These are phyloP conservation scores for Phyllostomus discolor DNA, from an alignment of 2,113 vertebrate genomes.

Conservation along the genomic window DNA sequence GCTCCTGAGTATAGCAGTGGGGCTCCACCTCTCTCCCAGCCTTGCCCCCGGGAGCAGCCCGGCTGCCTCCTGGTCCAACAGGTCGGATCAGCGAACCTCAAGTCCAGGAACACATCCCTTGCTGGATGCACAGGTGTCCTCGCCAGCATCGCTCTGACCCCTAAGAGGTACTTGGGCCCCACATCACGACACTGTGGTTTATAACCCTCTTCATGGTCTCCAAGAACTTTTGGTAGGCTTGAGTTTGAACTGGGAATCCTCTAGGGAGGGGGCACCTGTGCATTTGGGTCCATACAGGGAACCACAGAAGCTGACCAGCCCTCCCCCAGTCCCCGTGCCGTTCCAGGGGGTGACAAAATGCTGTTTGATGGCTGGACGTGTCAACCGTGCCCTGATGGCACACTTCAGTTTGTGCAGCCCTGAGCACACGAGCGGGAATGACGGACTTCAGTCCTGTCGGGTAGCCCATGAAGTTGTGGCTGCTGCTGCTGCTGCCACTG, in stretches of 20 bases:
- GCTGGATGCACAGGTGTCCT: background rate
- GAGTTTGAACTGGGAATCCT: background rate
- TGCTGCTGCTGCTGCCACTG: background rate
- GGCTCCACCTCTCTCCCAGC: background rate
- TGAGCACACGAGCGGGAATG: background rate
- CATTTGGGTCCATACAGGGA: background rate
- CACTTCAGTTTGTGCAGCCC: background rate
- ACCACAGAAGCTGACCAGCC: background rate
- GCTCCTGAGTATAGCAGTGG: background rate
- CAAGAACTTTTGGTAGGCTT: background rate
- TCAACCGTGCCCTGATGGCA: too few relatives aligned
- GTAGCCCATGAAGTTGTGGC: accelerated
- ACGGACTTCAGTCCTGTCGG: too few relatives aligned
- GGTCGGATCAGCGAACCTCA: background rate
- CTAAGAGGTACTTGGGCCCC: too few relatives aligned
- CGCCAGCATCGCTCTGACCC: background rate
- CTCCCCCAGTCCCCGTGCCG: too few relatives aligned
- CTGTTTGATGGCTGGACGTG: background rate
- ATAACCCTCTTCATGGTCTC: background rate
- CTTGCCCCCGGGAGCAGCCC: background rate
- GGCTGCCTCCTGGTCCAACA: background rate
- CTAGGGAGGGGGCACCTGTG: background rate
- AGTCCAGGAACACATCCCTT: background rate
- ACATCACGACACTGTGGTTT: too few relatives aligned
- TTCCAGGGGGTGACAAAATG: background rate